Base-by-base conservation (phyloP, 2,888 invertebrate genomes). In the Orthosia gracilis region DNA sequence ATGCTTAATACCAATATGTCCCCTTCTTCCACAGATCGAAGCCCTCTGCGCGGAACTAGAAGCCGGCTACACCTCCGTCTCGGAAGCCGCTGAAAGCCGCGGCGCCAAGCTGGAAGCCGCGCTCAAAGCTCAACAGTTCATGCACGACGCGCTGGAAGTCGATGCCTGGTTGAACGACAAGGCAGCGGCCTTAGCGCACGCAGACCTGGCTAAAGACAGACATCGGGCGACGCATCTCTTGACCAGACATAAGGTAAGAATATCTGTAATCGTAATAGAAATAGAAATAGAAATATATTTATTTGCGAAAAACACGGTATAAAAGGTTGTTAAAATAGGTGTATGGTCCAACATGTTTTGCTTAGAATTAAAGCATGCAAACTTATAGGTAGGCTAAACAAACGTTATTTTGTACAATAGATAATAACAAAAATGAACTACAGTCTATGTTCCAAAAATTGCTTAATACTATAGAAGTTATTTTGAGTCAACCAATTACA, bases 161-260 rank as follows among this genome's bases (percentile, higher is more conserved):
- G 99, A 99, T 94, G 98, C 98, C 45, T 99, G 99, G 99, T 97
- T 99, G 81, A 97, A 98, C 54, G 99, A 99, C 94, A 98, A 98
- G 92, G 98, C 98, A 63, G 98, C 98, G 78, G 97, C 98, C 49
- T 94, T 99, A 9, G 97, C 97, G 50, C 98, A 98, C n/a, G 98
- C 97, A 0, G 99, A 99, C 92, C 98, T 98, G 80, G 99, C 99
- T n/a, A 96, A 98, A 65, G 99, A 99, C 93, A 97, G 99, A 52
- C 99, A 99, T 89, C 97, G 98, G 0, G 99, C 99, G 23, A 98
- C 99, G 55, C 99, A 99, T 94, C 97, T 99, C 59, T 96, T 99
- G 23, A 99, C 99, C 0, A 98, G 99, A 91, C 99, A 99, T 92
- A 99, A 99, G 97, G 98, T 98, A 90, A 82, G 55, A 2, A 26